Percentiles rank a stretch among this genome's conserved stretches.
Evolutionary conservation across 2,113 vertebrate species (phyloP).

Genomic region (Callipepla squamata): DNA sequence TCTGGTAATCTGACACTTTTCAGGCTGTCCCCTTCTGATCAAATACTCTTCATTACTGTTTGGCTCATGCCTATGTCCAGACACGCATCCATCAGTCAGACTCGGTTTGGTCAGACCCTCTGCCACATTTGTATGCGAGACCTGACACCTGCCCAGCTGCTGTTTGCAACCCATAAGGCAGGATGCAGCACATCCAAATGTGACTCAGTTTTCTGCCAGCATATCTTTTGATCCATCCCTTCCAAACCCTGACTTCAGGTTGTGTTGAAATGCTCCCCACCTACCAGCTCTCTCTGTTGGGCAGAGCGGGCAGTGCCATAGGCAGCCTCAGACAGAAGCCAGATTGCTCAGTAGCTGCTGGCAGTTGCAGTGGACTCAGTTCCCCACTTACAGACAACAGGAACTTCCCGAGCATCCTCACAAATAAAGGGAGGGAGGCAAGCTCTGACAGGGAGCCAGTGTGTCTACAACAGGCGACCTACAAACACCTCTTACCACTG

Average conservation of each 20-base stretch:
- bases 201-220: not conserved
- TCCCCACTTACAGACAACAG: fast-evolving
- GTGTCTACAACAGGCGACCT: not conserved
- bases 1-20: not conserved
- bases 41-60: not conserved
- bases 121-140: not conserved
- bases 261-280: not conserved
- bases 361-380: not conserved
- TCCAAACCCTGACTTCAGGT: not conserved
- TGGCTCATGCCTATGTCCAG: fast-evolving
- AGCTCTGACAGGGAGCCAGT: not conserved
- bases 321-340: not conserved
- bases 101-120: not conserved
- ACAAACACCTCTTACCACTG: not conserved
- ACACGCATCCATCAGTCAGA: not conserved
- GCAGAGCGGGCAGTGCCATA: not conserved
- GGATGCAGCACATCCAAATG: not conserved
- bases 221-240: not conserved
- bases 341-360: not conserved
- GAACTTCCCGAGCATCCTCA: not conserved
- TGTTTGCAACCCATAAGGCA: not conserved
- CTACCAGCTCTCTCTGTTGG: not conserved
- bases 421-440: not conserved
- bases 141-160: not conserved
- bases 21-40: not conserved